Evolutionary conservation across 2,888 invertebrate genomes (phyloP), one percentile per base, ranked within the genome.

Genomic region (Cryptus viduatorius): DNA sequence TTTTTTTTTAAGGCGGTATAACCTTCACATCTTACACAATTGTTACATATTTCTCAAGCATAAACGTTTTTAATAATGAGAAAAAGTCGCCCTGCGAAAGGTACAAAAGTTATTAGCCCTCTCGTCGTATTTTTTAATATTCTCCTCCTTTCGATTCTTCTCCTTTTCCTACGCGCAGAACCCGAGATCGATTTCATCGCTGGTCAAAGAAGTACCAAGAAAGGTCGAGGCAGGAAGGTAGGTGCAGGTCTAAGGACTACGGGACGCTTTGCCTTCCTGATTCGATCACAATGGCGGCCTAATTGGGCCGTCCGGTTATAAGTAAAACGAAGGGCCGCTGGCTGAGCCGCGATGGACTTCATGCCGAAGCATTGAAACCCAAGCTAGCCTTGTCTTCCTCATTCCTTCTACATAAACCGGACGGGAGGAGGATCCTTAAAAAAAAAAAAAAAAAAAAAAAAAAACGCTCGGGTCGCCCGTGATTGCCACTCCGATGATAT

Each of bases 261-360:
- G 71, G 65, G 64, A 65, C 78, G 50, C 50, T 82, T 82, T 84
- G 82, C 84, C 84, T 84, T 82, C 82, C 84, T 84, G 84, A 84
- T 84, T 82, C 78, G 84, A 84, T 84, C 84, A 84, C 84, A 84
- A 84, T 84, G 84, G 82, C 82, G 69, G 73, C 46, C 78, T 84
- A 84, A 84, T 84, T 84, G 84, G 84, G 71, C 69, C 84, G 84
- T 84, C 82, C 84, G 84, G 84, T 84, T 75, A 48, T 78, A 80
- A 77, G 83, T 81, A 50, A 77, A 84, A 84, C 78, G 78, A 82
- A 75, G 84, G 84, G 84, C 82, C 69, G 78, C 78, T 61, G 68
- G 75, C 50, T 44, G 71, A 59, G 59, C 59, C 14, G 29, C 29
- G 29, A 59, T 14, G 10, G 59, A 12, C 29, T 59, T 59, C 59